Conservation (phyloP, 2,888 invertebrate species). For the Drosophila falleni region DNA sequence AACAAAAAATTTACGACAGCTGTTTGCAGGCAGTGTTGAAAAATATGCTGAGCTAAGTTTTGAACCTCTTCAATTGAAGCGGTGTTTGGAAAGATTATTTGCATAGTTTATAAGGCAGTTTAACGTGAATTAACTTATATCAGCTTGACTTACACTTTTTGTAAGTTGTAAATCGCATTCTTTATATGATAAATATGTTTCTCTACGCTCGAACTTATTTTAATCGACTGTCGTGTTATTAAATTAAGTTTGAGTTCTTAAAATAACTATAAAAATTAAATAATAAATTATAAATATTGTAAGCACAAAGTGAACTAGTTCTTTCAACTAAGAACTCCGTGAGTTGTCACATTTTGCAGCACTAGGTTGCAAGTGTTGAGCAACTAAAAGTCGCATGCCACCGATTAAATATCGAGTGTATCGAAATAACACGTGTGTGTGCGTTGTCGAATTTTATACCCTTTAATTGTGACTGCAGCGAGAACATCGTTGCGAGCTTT, state of each 20-base stretch:
- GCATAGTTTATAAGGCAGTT: background rate
- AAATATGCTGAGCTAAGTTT: background rate
- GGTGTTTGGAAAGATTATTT: background rate
- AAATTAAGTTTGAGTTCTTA: too few relatives aligned
- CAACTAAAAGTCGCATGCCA: slow-evolving; percentile 18
- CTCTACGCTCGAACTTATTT: too few relatives aligned
- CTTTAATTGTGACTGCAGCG: slow-evolving; percentile 35
- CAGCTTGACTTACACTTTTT: too few relatives aligned
- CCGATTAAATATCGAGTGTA: slow-evolving; percentile 34
- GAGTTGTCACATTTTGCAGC: background rate
- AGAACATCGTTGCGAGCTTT: slow-evolving; percentile 23
- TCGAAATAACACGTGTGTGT: slow-evolving; percentile 61
- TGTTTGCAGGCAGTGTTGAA: slow-evolving; percentile 45
- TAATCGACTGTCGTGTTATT: too few relatives aligned
- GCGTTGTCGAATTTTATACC: slow-evolving; percentile 26
- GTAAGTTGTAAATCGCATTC: too few relatives aligned
- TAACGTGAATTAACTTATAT: background rate
- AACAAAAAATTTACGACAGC: slow-evolving; percentile 55
- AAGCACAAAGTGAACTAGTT: background rate
- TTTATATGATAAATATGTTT: too few relatives aligned
- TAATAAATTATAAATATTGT: too few relatives aligned
- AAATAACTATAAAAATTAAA: too few relatives aligned
- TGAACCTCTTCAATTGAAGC: slow-evolving; percentile 5
- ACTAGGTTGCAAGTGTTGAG: slow-evolving; percentile 34
- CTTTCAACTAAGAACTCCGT: background rate